A percentile compares a stretch with the other conserved stretches of the same genome.
These are phyloP conservation scores for Netelia melanura DNA, from an alignment of 2,888 invertebrate genomes.

Conservation along the genomic window DNA sequence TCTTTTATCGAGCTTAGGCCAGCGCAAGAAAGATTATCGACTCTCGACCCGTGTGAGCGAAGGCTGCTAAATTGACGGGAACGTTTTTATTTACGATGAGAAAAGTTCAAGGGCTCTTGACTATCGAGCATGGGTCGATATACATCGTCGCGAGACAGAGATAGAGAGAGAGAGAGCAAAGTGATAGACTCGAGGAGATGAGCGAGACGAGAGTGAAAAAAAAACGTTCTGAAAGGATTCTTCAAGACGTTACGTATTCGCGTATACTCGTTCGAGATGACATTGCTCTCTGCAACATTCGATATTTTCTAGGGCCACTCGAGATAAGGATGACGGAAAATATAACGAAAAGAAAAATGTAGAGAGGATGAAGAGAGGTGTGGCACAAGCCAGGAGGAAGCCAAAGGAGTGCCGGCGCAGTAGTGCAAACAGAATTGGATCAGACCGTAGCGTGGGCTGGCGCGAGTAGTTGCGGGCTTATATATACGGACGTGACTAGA, in stretches of 20 bases:
- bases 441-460: slow-evolving; percentile 13
- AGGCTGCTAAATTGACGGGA: slow-evolving; percentile 15
- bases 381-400: not conserved
- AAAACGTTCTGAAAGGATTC: slow-evolving; percentile 4
- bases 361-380: not conserved
- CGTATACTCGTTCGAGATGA: slow-evolving; percentile 16
- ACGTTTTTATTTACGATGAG: slow-evolving; percentile 1
- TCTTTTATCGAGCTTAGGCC: no score
- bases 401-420: slow-evolving; percentile 32
- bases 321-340: not conserved
- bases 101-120: slow-evolving; percentile 11
- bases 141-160: not conserved
- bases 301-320: slow-evolving; percentile 30
- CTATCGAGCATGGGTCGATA: slow-evolving; percentile 2
- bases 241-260: slow-evolving; percentile 13
- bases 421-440: slow-evolving; percentile 56
- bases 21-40: slow-evolving; percentile 26
- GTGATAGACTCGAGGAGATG: not conserved
- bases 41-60: not conserved
- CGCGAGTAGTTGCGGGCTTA: slow-evolving; percentile 37
- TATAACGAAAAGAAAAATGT: not conserved
- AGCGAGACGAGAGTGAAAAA: not conserved
- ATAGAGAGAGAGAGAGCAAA: not conserved
- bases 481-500: slow-evolving; percentile 39
- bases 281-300: slow-evolving; percentile 9